Base-by-base conservation (phyloP, 2,888 invertebrate species). In the Helobdella robusta region DNA sequence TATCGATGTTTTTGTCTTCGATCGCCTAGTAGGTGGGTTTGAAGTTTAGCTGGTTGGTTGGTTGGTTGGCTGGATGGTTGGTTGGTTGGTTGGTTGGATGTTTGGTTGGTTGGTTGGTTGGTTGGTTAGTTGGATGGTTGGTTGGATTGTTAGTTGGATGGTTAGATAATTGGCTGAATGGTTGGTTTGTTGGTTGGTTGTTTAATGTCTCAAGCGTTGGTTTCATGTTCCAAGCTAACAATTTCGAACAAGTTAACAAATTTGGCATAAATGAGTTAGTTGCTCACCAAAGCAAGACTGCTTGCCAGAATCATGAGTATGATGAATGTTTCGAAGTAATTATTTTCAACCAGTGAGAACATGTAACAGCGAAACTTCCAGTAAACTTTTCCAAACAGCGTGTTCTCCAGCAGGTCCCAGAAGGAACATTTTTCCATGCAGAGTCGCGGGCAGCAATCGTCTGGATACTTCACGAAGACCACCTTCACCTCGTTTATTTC, bases 261-360 rank as follows among this genome's bases (percentile, higher is more conserved):
- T n/a, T n/a, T 25, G 32, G 20, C 25, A 25, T 61, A 18, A 3
- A 61, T 25, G 40, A 60, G n/a, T 11, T 58, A 28, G 1, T 15
- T 20, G 74, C 86, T 84, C 83, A 91, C 91, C 86, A 95, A 85
- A 78, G 94, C 93, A 83, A 94, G 85, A 85, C 93, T 94, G 85
- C 93, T 94, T 79, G 92, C 86, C 82, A 94, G 85, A 83, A 97
- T 97, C 91, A 94, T 93, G 77, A 91, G 89, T 80, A 97, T 95
- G 82, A 95, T 94, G 82, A 95, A 92, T 75, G 92, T 93, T 85
- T 97, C 95, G 83, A 97, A 97, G 84, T 95, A 95, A 82, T 93
- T 94, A 83, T 97, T 94, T 83, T 95, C 95, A 79, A 95, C 94
- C 75, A 95, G 85, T 82, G 87, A 87, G 83, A 89, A 94, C 72